Percentiles rank a stretch among this genome's conserved stretches.
Evolutionary conservation across 2,797 vertebrate species (phyloP).

Genomic region (Sylvilagus floridanus): DNA sequence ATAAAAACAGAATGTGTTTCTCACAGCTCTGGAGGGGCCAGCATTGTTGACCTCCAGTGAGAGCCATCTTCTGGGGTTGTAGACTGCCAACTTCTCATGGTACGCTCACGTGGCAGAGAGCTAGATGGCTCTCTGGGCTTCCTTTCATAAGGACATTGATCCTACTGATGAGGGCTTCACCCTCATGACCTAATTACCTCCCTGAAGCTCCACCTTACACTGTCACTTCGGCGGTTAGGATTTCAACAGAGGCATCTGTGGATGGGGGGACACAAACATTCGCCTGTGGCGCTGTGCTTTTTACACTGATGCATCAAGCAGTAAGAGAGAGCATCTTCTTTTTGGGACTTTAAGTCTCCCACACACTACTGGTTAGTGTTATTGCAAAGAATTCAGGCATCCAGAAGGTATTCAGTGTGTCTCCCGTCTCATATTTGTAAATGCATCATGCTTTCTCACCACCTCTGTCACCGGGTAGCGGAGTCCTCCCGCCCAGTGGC

Average conservation of each 20-base stretch:
- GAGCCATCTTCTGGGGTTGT: background rate
- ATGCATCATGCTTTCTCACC: background rate
- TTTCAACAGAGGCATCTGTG: background rate
- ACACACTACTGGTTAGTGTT: background rate
- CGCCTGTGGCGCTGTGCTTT: background rate
- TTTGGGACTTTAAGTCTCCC: background rate
- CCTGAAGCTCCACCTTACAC: background rate
- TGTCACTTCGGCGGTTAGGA: background rate
- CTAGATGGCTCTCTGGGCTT: background rate
- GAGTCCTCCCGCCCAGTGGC: fast-evolving
- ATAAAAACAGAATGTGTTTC: background rate
- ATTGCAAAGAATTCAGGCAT: background rate
- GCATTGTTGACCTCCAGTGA: background rate
- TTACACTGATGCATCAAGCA: background rate
- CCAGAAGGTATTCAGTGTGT: background rate
- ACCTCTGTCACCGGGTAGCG: background rate
- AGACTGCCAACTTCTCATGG: background rate
- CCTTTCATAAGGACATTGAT: background rate
- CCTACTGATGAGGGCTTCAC: background rate
- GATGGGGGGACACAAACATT: background rate
- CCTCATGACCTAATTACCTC: background rate
- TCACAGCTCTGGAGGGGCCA: background rate
- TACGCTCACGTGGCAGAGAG: background rate
- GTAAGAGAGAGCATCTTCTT: conserved; percentile 19
- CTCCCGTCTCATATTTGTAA: background rate